These are phyloP conservation scores for Triplophysa tibetana DNA, from an alignment of 2,113 vertebrate genomes.

Conservation along the genomic window DNA sequence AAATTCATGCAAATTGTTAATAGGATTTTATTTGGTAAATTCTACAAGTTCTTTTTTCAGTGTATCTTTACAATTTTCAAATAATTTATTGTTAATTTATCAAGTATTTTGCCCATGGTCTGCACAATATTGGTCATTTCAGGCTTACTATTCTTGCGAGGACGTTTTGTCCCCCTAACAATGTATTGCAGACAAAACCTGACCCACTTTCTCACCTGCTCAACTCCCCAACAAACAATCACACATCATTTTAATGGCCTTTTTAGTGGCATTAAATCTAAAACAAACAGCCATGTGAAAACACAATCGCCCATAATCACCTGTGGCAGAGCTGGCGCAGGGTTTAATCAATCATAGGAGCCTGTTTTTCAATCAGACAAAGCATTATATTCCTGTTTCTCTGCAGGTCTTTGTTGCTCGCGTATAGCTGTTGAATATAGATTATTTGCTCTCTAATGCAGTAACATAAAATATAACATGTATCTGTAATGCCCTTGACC, in stretches of 20 bases:
- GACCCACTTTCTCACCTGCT: background rate
- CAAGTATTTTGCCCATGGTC: too few species aligned
- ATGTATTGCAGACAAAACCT: background rate
- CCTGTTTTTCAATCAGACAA: background rate
- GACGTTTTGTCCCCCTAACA: background rate
- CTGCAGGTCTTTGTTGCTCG: background rate
- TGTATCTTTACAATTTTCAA: too few species aligned
- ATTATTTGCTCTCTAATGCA: background rate
- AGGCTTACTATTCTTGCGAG: too few species aligned
- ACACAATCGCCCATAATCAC: slow-evolving; percentile 20
- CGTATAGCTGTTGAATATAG: slow-evolving; percentile 12
- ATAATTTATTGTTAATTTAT: too few species aligned
- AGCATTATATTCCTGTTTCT: background rate
- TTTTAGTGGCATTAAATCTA: slow-evolving; percentile 1
- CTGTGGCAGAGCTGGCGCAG: slow-evolving; percentile 9
- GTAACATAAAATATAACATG: background rate
- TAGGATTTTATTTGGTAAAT: too few species aligned
- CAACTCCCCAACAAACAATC: background rate
- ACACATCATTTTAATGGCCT: slow-evolving; percentile 3
- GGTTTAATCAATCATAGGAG: slow-evolving; percentile 31
- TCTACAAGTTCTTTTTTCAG: too few species aligned
- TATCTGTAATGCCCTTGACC: slow-evolving; percentile 25
- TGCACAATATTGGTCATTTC: too few species aligned
- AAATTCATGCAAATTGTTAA: too few species aligned
- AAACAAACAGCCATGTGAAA: slow-evolving; percentile 19